Base-by-base conservation (phyloP, 2,113 vertebrate species). In the Gadus macrocephalus region DNA sequence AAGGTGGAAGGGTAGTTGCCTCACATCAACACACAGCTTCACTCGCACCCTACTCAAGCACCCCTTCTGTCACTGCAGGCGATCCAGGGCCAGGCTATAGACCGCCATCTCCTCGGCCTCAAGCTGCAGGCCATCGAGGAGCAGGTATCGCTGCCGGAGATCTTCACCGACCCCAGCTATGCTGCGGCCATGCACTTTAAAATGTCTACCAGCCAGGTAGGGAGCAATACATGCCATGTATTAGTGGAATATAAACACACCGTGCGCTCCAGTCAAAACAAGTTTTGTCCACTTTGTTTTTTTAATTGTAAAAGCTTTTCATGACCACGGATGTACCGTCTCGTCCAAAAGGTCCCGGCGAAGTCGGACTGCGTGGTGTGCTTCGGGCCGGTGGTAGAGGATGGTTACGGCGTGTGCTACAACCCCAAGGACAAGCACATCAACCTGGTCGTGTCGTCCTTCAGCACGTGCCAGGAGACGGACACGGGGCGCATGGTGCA, bases 341-440 rank as follows among this genome's bases (percentile, higher is more conserved):
- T 35, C 4, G 5, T 35, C 31, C 4, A 5, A 35, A 35, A 99
- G 97, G 97, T 99, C 2, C 95, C 97, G 0, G 93, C 96, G 61
- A 95, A 97, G 90, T 96, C 94, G 0, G 94, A 98, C 71, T 98
- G 96, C 0, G 91, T 98, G 85, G 97, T 99, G 97, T 96, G 94
- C 72, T 98, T 97, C 0, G 97, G 97, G 20, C 96, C 97, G 0
- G 94, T 95, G 20, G 96, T 96, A 5, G 88, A 93, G 0, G 92
- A 97, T 0, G 97, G 97, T n/a, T 99, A 98, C 0, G 97, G 96
- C 0, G 67, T 98, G n/a, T 99, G 97, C 89, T 99, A 99, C 74
- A 99, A 99, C 80, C 97, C 97, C 0, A 94, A 96, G 95, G 85
- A 92, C 3, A 74, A 93, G 0, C 96, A 98, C 78, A 94, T 99